Percentiles rank a stretch among this genome's conserved stretches.
Conservation (phyloP, 2,113 vertebrate genomes). For the Oreotragus oreotragus region DNA sequence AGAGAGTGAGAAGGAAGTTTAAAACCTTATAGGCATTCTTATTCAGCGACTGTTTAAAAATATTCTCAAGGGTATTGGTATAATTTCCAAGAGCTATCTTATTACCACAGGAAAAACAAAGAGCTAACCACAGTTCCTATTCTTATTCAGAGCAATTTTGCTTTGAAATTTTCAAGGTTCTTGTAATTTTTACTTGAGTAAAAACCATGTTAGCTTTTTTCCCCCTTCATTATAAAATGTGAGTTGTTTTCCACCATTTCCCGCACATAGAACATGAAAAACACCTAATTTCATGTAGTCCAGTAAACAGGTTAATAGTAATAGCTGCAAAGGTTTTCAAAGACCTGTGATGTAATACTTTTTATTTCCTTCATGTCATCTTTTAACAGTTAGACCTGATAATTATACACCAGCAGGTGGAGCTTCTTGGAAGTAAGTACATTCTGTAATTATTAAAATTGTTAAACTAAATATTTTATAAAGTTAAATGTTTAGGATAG, state of each 20-base stretch:
- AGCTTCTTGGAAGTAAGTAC: conserved; percentile 92
- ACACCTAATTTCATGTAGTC: background rate
- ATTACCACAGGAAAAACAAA: background rate
- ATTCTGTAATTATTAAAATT: background rate
- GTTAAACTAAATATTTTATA: background rate
- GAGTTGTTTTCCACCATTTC: background rate
- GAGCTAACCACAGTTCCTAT: background rate
- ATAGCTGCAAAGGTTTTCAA: background rate
- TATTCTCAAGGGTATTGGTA: background rate
- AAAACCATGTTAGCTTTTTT: background rate
- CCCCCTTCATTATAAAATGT: background rate
- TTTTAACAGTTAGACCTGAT: conserved; percentile 90
- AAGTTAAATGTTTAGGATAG: background rate
- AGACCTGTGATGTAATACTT: background rate
- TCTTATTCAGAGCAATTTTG: background rate
- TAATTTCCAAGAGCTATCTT: background rate
- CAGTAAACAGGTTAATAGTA: background rate
- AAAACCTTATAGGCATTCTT: background rate
- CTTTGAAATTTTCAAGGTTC: background rate
- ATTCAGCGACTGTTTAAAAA: background rate
- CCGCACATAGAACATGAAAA: background rate
- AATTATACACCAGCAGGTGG: conserved; percentile 97
- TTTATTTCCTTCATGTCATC: conserved; percentile 41
- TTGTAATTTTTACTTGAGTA: background rate
- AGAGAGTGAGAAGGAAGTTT: background rate